These are phyloP conservation scores for Sturnus vulgaris DNA, from an alignment of 2,113 vertebrate species.

Conservation along the genomic window DNA sequence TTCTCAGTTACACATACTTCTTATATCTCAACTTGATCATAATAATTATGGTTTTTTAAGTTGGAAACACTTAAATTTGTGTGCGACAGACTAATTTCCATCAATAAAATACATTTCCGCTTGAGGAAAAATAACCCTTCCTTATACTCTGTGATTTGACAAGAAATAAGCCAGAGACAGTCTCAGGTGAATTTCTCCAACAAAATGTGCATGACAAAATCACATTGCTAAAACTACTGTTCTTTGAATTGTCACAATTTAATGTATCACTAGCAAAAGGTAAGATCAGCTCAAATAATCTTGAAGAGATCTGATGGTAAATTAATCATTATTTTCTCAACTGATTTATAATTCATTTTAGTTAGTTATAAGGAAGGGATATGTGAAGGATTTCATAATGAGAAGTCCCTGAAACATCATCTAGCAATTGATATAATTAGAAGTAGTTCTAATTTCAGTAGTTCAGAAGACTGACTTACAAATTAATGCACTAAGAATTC, in stretches of 20 bases:
- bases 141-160: neutral
- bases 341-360: neutral
- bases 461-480: neutral
- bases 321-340: neutral
- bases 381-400: neutral
- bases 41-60: neutral
- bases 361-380: conserved; percentile 42
- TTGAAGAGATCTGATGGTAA: neutral
- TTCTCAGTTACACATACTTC: neutral
- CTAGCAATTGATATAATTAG: neutral
- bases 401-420: neutral
- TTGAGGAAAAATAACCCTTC: conserved; percentile 10
- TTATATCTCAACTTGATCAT: neutral
- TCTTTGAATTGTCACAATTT: neutral
- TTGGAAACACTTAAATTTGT: neutral
- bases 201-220: neutral
- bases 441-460: neutral
- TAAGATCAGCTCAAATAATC: neutral
- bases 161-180: neutral
- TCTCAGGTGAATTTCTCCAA: neutral
- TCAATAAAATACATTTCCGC: neutral
- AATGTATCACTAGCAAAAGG: neutral
- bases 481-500: neutral
- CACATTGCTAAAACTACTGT: neutral
- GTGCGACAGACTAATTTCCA: neutral